Evolutionary conservation across 2,797 vertebrate genomes (phyloP), one percentile per base, ranked within the genome.

Genomic region (Limnodromus scolopaceus): DNA sequence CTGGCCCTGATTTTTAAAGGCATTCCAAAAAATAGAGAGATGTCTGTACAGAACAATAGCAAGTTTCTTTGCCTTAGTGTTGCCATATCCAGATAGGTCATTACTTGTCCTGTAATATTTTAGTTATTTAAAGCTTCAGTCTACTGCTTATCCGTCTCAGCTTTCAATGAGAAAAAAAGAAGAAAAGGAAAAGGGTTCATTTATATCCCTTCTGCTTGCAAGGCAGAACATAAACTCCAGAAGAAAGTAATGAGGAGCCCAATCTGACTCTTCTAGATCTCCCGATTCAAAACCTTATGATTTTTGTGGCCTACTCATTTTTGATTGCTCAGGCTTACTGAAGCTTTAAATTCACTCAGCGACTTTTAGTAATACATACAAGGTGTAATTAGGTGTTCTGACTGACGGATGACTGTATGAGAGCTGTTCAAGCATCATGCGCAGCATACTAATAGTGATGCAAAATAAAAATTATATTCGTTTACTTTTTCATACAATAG

Each of bases 31-130:
- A 90, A 51, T 2, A 66, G 2, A 61, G 30, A 64, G 5, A n/a
- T 39, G 30, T 34, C 68, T 85, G 58, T 57, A 89, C 14, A 72
- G 74, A 93, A 79, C 58, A 82, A 87, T 78, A 86, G 36, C 24
- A 63, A 82, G 41, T 49, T 75, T 89, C 34, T 87, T 92, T 87
- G 54, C 79, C 46, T 79, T 20, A 46, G 8, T 54, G 13, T 74
- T 93, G 34, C 34, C 27, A 12, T 51, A 27, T n/a, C 57, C 43
- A 81, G 77, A 49, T 27, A 82, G 46, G 54, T 87, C 58, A 65
- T 72, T 65, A 38, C n/a, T 80, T 84, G 16, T 69, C 24, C 49
- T 68, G 17, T 36, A 84, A 54, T 36, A 71, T 66, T 84, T 85
- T n/a, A 76, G 24, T 72, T 66, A 53, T 68, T 87, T 92, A 76